Base-by-base conservation (phyloP, 1,140 invertebrate genomes). In the Lasioglossum albipes region DNA sequence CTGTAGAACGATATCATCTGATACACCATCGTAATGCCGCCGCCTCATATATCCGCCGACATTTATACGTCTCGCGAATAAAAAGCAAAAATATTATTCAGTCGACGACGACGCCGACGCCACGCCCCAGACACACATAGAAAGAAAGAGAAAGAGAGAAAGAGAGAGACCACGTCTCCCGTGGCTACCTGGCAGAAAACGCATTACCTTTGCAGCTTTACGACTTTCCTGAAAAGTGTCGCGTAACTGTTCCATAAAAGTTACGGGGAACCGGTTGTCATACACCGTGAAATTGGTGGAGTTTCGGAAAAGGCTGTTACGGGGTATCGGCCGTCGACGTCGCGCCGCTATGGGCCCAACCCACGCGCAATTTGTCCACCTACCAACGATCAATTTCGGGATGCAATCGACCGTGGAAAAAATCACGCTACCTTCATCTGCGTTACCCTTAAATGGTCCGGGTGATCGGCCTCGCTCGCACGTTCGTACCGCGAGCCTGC, bases 201-300 rank as follows among this genome's bases (percentile, higher is more conserved):
- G 74, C 82, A 81, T 81, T 81, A 86, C 74, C 74, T 76, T 86
- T 57, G 81, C 69, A 74, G 71, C 81, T 86, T 87, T 87, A 87
- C 75, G 84, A 84, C 75, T 80, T 81, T 57, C 57, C 82, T 84
- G 81, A 84, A 86, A 86, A 86, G 78, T 75, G 77, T 84, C 84
- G 67, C 70, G 70, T 75, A 80, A 84, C 76, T 75, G 78, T 86
- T 81, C 70, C 59, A 81, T 86, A 84, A 87, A 87, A 87, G 85
- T 87, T 86, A 86, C 71, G 71, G 45, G 76, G 70, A 72, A 86
- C 49, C 82, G 82, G 78, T 84, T 86, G 78, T 86, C 84, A 81
- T 86, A 87, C 75, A 83, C 79, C 71, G 82, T 75, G 61, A 86
- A 87, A 87, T 87, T 84, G 85, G 70, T 69, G 49, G 57, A 68